Percentiles rank a stretch among this genome's conserved stretches.
These are phyloP conservation scores for Oscheius sp. DNA, from an alignment of 1,140 invertebrate species.

Conservation along the genomic window DNA sequence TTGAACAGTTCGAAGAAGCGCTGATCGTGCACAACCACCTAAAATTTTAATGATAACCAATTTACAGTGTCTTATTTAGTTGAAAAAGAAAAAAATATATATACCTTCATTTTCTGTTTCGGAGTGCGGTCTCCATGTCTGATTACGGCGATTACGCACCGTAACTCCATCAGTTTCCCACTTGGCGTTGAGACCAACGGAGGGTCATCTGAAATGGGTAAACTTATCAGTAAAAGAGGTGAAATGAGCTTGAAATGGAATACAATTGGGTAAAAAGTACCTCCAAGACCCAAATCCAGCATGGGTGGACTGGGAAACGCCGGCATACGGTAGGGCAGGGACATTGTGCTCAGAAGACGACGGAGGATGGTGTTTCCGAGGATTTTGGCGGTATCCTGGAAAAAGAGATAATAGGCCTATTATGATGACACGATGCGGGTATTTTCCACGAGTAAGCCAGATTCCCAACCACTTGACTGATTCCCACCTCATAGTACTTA, in stretches of 20 bases:
- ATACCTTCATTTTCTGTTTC: constrained; percentile 96
- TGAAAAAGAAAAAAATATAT: no score
- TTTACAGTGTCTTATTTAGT: no score
- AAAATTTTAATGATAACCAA: neutral
- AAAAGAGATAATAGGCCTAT: neutral
- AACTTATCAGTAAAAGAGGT: constrained; percentile 12
- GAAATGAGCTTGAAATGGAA: constrained; percentile 71
- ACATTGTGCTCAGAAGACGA: constrained; percentile 61
- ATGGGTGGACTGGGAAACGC: constrained; percentile 18
- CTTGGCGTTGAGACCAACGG: constrained; percentile 98
- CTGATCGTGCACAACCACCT: constrained; percentile 92
- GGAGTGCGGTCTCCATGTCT: constrained; percentile 96
- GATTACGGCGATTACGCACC: constrained; percentile 96
- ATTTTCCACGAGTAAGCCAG: no score
- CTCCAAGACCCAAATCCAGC: constrained; percentile 33
- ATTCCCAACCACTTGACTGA: no score
- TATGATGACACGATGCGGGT: no score
- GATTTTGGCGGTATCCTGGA: constrained; percentile 88
- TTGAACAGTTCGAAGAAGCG: constrained; percentile 99
- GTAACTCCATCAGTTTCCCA: constrained; percentile 98
- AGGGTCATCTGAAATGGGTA: constrained; percentile 90
- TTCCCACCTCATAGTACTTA: constrained; percentile 85
- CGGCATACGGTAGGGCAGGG: constrained; percentile 53
- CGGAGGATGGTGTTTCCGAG: constrained; percentile 66
- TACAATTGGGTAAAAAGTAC: constrained; percentile 61